Evolutionary conservation across 2,888 invertebrate species (phyloP), one percentile per base, ranked within the genome.

Genomic region (Empis livida): DNA sequence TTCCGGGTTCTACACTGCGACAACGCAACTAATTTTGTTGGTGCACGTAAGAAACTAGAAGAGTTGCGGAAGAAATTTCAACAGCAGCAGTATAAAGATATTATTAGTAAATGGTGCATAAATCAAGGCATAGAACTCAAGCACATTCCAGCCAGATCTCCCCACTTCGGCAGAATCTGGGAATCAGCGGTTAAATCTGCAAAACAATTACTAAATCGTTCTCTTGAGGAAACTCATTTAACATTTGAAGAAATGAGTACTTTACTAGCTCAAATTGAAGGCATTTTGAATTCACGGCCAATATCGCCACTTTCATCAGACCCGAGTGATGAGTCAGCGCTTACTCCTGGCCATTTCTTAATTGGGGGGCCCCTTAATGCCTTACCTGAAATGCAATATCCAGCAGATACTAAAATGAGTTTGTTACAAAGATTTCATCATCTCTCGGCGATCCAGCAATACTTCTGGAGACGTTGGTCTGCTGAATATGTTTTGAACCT

Each of bases 21-120:
- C 30, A 54, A 54, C 40, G 53, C 49, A 10, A 52, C 50, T 13
- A 53, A 52, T 42, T 53, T 53, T 39, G 50, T 50, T 11, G 53
- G 50, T 11, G 49, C 52, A n/a, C 43, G 50, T 14, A 38, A 46
- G 10, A 43, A 50, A 16, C 23, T 55, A 13, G 38, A 50, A 11
- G 48, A 53, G 15, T 38, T 54, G 16, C 46, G 41, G 10, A 9
- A 46, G 1, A 39, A 11, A 14, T 52, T 51, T 42, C 39, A 48
- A 20, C 32, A 49, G 11, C 49, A 53, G 10, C 45, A 49, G 17
- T 15, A 39, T 3, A 38, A 49, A 39, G 23, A 39, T 10, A 17
- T 32, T 15, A 51, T 49, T 8, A 31, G 37, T 3, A 39, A 47
- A 6, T 51, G 50, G 20, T 53, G 53, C 37, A 32, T 48, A 8